A percentile compares a stretch with the other conserved stretches of the same genome.
Evolutionary conservation across 2,113 vertebrate species (phyloP).

Genomic region (Percina caprodes): DNA sequence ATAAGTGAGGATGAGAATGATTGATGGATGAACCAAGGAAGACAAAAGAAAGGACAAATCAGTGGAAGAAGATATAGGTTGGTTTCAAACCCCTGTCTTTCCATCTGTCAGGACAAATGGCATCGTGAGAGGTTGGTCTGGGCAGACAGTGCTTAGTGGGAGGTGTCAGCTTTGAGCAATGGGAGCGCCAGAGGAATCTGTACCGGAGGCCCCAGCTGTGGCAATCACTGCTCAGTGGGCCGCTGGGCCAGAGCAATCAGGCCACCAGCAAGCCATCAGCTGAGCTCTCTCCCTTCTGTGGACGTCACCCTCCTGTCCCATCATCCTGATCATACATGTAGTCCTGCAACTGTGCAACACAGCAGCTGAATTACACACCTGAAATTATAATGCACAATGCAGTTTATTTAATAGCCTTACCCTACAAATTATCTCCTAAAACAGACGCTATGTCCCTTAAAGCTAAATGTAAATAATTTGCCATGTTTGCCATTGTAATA

Average conservation of each 20-base stretch:
- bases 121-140: constrained; percentile 72
- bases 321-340: constrained; percentile 57
- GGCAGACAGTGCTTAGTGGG: constrained; percentile 76
- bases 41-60: constrained; percentile 66
- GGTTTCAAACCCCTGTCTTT: constrained; percentile 74
- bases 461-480: neutral
- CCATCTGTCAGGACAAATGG: constrained; percentile 80
- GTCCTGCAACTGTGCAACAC: constrained; percentile 37
- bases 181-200: constrained; percentile 75
- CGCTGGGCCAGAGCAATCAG: constrained; percentile 84
- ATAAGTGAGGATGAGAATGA: constrained; percentile 61
- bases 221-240: constrained; percentile 84
- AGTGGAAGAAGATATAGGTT: constrained; percentile 71
- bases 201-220: constrained; percentile 81
- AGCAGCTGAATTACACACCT: constrained; percentile 55
- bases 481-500: neutral
- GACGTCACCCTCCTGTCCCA: constrained; percentile 74
- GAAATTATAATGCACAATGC: constrained; percentile 29
- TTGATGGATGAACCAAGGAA: constrained; percentile 71
- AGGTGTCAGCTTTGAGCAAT: constrained; percentile 82
- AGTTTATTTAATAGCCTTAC: neutral
- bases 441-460: neutral
- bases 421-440: neutral
- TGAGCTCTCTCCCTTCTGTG: constrained; percentile 71
- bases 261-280: constrained; percentile 83